Base-by-base conservation (phyloP, 2,888 invertebrate species). In the Drosophila kanekoi region DNA sequence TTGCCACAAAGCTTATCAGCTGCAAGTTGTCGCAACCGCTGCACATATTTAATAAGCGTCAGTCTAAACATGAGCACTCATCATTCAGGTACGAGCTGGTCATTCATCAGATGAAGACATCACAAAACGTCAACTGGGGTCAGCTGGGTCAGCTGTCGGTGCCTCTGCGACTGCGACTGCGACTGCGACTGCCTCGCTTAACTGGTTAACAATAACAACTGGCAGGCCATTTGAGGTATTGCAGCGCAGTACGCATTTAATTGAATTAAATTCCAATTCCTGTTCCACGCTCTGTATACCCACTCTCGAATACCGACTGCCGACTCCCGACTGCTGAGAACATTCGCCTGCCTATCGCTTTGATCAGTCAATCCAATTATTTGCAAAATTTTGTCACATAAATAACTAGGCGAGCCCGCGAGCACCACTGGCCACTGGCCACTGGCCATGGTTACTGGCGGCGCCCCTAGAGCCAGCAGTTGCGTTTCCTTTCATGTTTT, bases 371-470 rank as follows among this genome's bases (percentile, higher is more conserved):
- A 92, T 91, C 91, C 91, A 91, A 91, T 91, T 91, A 91, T 91
- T 91, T 91, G 91, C 89, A 89, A 90, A 91, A 92, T 91, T 91
- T 91, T 92, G 91, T 91, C 91, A 92, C 91, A 91, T 91, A 92
- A 91, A 92, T 92, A 91, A 92, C 91, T 88, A 89, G 84, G 76
- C 76, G 56, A 72, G 37, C 67, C 69, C 47, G 57, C 49, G 51
- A 23, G 48, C 64, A 57, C 63, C 58, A 44, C 28, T 53, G 69
- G 48, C 48, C 49, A 66, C 40, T 40, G 40, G 40, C 16, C 10
- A 16, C 40, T 40, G 52, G 52, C n/a, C 14, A 5, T 23, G 23
- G 23, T 5, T 23, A 14, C n/a, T 40, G 28, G 61, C 49, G 75
- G 72, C 72, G 65, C 72, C 78, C 75, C 75, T 75, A 70, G 70